phyloP scores from a whole-genome alignment of 2,888 invertebrate species.

The Leucoma salicis region DNA sequence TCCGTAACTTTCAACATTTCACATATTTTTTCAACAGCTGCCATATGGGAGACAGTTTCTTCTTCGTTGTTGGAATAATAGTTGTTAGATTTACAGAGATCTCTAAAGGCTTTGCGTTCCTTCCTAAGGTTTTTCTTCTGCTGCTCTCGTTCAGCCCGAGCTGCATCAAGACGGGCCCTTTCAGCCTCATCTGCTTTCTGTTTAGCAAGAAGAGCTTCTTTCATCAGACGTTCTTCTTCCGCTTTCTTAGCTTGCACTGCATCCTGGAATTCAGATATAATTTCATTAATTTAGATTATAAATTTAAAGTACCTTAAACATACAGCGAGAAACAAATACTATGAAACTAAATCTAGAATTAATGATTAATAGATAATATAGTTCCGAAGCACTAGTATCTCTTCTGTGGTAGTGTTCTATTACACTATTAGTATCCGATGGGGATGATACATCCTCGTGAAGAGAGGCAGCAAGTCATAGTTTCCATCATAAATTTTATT shows the following conservation, averaged over 20 bases:
- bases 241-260: constrained; percentile 91
- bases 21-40: constrained; percentile 95
- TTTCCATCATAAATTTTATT: too few species aligned
- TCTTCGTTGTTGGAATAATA: constrained; percentile 88
- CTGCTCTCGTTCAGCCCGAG: constrained; percentile 92
- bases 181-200: constrained; percentile 92
- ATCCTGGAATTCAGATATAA: constrained; percentile 73
- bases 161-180: constrained; percentile 89
- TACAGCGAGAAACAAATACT: too few species aligned
- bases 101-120: constrained; percentile 90
- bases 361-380: too few species aligned
- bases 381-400: too few species aligned
- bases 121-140: constrained; percentile 93
- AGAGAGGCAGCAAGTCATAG: too few species aligned
- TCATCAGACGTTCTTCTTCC: constrained; percentile 89
- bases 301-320: too few species aligned
- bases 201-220: constrained; percentile 88
- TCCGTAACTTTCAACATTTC: constrained; percentile 88
- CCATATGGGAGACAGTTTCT: constrained; percentile 91
- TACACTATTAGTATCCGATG: too few species aligned
- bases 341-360: too few species aligned
- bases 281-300: neutral
- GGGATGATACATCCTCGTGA: too few species aligned
- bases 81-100: constrained; percentile 90
- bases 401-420: too few species aligned